These are phyloP conservation scores for Masnerella sp. DNA, from an alignment of 2,888 invertebrate genomes.

Conservation along the genomic window DNA sequence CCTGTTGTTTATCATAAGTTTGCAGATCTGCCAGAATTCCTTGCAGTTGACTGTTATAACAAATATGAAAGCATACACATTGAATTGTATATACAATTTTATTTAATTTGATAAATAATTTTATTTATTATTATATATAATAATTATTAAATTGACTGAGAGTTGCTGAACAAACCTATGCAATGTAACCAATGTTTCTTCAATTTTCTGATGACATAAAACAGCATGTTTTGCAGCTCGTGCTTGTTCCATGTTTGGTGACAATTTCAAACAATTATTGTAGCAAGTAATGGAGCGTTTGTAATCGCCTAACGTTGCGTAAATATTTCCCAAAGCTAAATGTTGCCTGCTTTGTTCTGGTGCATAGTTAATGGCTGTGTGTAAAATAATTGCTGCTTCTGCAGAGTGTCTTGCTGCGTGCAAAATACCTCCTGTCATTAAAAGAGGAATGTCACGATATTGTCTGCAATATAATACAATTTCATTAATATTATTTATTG, in stretches of 20 bases:
- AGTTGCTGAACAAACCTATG: constrained; percentile 82
- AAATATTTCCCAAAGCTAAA: constrained; percentile 86
- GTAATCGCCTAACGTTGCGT: constrained; percentile 84
- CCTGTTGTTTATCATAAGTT: constrained; percentile 82
- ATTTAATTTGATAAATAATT: too few relatives aligned
- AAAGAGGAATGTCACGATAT: constrained; percentile 85
- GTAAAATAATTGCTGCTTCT: constrained; percentile 86
- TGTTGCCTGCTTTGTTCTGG: constrained; percentile 81
- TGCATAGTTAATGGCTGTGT: constrained; percentile 86
- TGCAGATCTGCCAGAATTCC: constrained; percentile 82
- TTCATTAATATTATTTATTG: constrained; percentile 19
- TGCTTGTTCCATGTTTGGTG: constrained; percentile 82
- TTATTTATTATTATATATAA: constrained; percentile 3
- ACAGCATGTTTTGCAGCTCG: constrained; percentile 82
- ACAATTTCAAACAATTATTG: constrained; percentile 83
- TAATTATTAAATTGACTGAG: too few relatives aligned
- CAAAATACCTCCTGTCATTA: constrained; percentile 86
- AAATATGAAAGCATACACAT: neutral
- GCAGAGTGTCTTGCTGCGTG: constrained; percentile 83
- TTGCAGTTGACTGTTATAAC: constrained; percentile 80
- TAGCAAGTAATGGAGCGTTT: constrained; percentile 84
- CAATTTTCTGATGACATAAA: constrained; percentile 83
- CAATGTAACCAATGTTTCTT: constrained; percentile 81
- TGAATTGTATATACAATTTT: too few relatives aligned
- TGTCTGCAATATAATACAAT: constrained; percentile 80